These are phyloP conservation scores for Yponomeuta malinellus DNA, from an alignment of 2,888 invertebrate species.

Conservation along the genomic window DNA sequence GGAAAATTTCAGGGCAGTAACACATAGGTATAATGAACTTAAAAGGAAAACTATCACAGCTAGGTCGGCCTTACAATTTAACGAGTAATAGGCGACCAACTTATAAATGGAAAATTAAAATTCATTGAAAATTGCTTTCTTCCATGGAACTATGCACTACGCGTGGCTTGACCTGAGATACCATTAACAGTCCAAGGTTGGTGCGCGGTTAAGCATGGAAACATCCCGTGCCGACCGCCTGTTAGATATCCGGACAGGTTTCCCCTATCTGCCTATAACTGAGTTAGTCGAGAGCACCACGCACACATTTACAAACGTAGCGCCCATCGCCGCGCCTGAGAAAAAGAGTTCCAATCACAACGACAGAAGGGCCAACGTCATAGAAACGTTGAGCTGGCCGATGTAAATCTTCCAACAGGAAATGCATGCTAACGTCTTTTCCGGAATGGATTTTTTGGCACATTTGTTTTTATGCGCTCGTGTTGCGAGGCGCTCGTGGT, in stretches of 20 bases:
- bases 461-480: slow-evolving; percentile 25
- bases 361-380: background rate
- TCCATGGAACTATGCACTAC: too few species aligned
- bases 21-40: too few species aligned
- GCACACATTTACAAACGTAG: background rate
- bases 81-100: too few species aligned
- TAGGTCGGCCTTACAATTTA: too few species aligned
- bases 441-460: slow-evolving; percentile 20
- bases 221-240: slow-evolving; percentile 36
- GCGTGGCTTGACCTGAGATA: background rate
- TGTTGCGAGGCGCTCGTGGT: slow-evolving; percentile 22
- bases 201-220: slow-evolving; percentile 33
- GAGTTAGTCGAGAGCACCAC: slow-evolving; percentile 8
- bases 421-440: slow-evolving; percentile 16
- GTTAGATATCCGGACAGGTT: slow-evolving; percentile 48
- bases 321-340: background rate
- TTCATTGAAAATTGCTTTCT: too few species aligned
- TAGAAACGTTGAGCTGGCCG: background rate
- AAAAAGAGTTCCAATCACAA: background rate
- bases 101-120: too few species aligned
- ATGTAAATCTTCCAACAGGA: slow-evolving; percentile 19
- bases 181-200: slow-evolving; percentile 8
- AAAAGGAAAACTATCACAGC: too few species aligned
- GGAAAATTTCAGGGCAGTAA: too few species aligned
- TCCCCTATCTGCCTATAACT: slow-evolving; percentile 36